phyloP scores from a whole-genome alignment of 2,888 invertebrate genomes.

The Drosophila colorata region DNA sequence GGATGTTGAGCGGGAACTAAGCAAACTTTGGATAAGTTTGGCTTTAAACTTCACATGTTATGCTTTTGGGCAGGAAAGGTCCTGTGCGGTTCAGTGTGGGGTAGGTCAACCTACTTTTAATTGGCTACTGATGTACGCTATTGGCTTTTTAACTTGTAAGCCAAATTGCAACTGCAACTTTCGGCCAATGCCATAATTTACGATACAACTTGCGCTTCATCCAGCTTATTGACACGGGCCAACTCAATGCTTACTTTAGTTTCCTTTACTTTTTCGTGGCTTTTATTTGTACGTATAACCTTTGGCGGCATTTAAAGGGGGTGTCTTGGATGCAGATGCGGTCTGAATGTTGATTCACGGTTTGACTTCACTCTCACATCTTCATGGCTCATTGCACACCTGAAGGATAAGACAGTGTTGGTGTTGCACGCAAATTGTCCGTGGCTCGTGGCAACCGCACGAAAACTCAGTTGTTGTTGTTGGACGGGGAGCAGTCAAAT shows the following conservation, averaged over 20 bases:
- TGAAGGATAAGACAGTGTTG: neutral
- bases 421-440: slow-evolving; percentile 9
- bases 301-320: slow-evolving; percentile 4
- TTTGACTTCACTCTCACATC: neutral
- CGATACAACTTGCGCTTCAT: neutral
- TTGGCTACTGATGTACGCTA: neutral
- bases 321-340: slow-evolving; percentile 1
- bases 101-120: neutral
- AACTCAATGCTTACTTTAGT: neutral
- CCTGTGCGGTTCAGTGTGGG: neutral
- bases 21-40: neutral
- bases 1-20: no score
- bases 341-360: neutral
- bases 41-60: no score
- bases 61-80: neutral
- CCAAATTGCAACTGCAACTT: neutral
- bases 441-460: neutral
- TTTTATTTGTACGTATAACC: slow-evolving; percentile 12
- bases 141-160: neutral
- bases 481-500: no score
- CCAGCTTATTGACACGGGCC: slow-evolving; percentile 2
- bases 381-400: neutral
- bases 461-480: neutral
- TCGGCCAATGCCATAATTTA: slow-evolving; percentile 18
- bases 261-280: neutral